phyloP scores from a whole-genome alignment of 2,113 vertebrate species.

The Bos indicus region DNA sequence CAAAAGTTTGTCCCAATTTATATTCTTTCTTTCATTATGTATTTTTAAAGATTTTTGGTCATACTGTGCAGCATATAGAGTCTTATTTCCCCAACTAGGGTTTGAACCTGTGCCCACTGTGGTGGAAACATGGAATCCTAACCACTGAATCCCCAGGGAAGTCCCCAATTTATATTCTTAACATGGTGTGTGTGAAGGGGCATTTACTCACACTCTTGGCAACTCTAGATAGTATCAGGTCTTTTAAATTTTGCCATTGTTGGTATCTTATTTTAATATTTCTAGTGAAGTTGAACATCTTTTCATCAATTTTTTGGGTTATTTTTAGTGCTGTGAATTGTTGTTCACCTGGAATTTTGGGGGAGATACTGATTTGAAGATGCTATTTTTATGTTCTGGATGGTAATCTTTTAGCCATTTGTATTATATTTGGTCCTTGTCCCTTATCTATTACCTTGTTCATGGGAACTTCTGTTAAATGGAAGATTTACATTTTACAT shows the following conservation, averaged over 20 bases:
- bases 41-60: not conserved
- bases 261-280: not conserved
- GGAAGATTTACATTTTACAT: not conserved
- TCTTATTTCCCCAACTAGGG: not conserved
- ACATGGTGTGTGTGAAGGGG: not conserved
- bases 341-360: not conserved
- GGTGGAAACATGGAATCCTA: not conserved
- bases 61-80: not conserved
- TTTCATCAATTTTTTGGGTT: not conserved
- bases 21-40: not conserved
- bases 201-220: not conserved
- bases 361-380: not conserved
- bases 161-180: not conserved
- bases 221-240: not conserved
- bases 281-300: not conserved
- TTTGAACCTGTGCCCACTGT: not conserved
- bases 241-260: not conserved
- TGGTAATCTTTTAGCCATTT: not conserved
- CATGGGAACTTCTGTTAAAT: not conserved
- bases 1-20: not conserved
- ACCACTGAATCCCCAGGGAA: not conserved
- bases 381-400: constrained; percentile 7
- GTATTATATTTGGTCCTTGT: not conserved
- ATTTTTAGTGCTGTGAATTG: constrained; percentile 3
- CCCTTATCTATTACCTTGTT: not conserved